Evolutionary conservation across 2,888 invertebrate genomes (phyloP).

Genomic region (Steinernema hermaphroditum): DNA sequence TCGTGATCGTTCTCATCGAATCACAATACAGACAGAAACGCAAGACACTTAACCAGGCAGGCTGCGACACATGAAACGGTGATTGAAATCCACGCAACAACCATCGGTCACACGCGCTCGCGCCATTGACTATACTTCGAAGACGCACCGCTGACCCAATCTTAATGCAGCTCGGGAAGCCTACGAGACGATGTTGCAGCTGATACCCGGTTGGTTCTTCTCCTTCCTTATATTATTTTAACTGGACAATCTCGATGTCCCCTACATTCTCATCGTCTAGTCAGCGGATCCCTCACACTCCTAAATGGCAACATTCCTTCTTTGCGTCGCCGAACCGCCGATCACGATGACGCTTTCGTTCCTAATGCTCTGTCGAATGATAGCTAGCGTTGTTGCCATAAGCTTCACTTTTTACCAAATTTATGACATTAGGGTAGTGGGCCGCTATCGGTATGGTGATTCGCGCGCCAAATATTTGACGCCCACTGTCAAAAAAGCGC

Average conservation of each 20-base stretch:
- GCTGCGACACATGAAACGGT: conserved; percentile 22
- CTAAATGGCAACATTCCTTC: neutral
- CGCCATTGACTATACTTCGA: conserved; percentile 30
- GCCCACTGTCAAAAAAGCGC: conserved; percentile 23
- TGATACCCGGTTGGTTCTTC: conserved; percentile 24
- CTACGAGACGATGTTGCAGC: conserved; percentile 7
- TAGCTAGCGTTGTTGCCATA: neutral
- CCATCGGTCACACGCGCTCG: conserved; percentile 28
- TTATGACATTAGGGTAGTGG: conserved; percentile 5
- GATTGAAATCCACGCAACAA: conserved; percentile 28
- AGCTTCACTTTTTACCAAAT: neutral
- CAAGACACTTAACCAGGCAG: conserved; percentile 30
- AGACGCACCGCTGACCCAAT: conserved; percentile 16
- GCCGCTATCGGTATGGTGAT: conserved; percentile 18
- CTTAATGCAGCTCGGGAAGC: conserved; percentile 13
- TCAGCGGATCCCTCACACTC: neutral
- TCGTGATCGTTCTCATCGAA: conserved; percentile 29
- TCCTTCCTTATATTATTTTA: neutral
- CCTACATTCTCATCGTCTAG: neutral
- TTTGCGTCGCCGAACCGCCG: neutral
- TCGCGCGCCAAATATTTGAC: conserved; percentile 21
- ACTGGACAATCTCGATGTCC: neutral
- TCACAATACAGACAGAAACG: conserved; percentile 30
- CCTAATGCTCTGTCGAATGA: neutral
- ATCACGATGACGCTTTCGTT: neutral